Conservation (phyloP, 2,113 vertebrate genomes). For the Rhipidura dahli region DNA sequence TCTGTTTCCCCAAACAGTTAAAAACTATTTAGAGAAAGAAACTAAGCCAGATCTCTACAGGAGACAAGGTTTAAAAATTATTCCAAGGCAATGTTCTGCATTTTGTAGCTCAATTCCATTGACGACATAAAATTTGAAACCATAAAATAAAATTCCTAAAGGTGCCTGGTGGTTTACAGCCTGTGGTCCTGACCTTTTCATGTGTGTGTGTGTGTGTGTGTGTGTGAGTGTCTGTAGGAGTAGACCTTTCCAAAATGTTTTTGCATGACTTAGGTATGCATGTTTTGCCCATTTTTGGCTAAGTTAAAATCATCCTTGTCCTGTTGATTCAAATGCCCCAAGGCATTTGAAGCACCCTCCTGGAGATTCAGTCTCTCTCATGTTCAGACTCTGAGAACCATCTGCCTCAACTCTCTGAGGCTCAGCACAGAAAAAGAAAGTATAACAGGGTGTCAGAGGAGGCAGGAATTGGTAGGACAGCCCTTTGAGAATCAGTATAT, state of each 20-base stretch:
- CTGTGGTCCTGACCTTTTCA: not conserved
- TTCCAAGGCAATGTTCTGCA: not conserved
- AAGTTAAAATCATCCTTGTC: not conserved
- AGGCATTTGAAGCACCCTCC: not conserved
- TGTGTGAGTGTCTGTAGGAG: not conserved
- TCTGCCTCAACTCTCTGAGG: not conserved
- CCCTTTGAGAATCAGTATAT: not conserved
- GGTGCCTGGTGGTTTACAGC: not conserved
- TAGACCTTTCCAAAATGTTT: not conserved
- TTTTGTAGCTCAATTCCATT: not conserved
- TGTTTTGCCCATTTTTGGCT: not conserved
- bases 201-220: not conserved
- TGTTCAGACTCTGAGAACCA: not conserved
- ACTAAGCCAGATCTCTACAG: not conserved
- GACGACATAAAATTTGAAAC: not conserved
- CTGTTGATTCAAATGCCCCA: not conserved
- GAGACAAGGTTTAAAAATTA: not conserved
- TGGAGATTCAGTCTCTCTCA: not conserved
- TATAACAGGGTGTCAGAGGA: not conserved
- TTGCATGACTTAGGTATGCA: not conserved
- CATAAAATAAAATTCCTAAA: not conserved
- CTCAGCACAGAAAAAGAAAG: not conserved
- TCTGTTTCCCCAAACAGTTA: not conserved
- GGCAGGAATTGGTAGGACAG: not conserved
- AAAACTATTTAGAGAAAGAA: not conserved